A percentile compares a stretch with the other conserved stretches of the same genome.
Conservation (phyloP, 2,888 invertebrate genomes). For the Amiota communis region DNA sequence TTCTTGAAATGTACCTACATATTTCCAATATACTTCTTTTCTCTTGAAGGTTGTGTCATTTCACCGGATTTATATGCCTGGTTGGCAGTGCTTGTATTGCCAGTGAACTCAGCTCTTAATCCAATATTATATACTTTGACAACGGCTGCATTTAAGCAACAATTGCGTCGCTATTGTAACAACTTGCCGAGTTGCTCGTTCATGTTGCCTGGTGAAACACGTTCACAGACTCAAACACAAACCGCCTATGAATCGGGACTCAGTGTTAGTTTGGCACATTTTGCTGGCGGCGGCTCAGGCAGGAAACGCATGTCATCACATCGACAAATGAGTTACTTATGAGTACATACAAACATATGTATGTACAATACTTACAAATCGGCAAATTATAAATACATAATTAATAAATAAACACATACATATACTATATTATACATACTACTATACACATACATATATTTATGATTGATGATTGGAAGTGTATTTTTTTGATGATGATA, state of each 20-base stretch:
- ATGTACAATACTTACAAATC: neutral
- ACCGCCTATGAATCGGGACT: slow-evolving; percentile 74
- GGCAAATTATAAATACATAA: no score
- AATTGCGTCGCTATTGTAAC: slow-evolving; percentile 69
- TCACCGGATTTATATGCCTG: slow-evolving; percentile 77
- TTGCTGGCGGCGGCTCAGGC: slow-evolving; percentile 68
- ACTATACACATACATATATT: no score
- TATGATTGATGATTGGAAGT: no score
- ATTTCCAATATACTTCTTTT: slow-evolving; percentile 28
- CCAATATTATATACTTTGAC: slow-evolving; percentile 78
- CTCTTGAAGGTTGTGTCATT: slow-evolving; percentile 76
- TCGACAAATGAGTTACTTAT: slow-evolving; percentile 68
- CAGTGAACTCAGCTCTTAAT: slow-evolving; percentile 78
- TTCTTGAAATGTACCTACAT: neutral
- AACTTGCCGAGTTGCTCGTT: slow-evolving; percentile 59
- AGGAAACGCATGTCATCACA: slow-evolving; percentile 71
- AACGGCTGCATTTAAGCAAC: slow-evolving; percentile 77
- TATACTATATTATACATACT: no score
- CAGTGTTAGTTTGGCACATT: slow-evolving; percentile 74
- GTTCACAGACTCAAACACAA: slow-evolving; percentile 63
- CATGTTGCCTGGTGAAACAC: slow-evolving; percentile 61
- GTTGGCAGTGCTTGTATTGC: slow-evolving; percentile 77
- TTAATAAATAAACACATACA: no score
- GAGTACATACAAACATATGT: slow-evolving; percentile 37
- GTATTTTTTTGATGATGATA: no score